Conservation (phyloP, 53 echinoderm and acorn worm genomes). For the Zoroaster sp. region DNA sequence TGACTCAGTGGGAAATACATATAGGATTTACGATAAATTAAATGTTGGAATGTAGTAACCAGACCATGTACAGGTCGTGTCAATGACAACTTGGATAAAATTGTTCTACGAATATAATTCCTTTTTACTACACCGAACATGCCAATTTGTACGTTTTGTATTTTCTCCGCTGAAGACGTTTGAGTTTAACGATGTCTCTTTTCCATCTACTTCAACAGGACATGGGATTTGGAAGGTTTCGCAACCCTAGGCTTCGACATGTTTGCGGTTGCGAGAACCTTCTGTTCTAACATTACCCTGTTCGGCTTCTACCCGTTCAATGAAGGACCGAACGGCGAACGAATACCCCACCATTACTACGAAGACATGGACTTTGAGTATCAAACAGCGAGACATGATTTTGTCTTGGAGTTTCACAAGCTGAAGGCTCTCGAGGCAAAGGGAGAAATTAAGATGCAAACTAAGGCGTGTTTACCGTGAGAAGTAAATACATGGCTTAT, state of each 20-base stretch:
- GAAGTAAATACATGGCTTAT: background rate
- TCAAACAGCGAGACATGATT: conserved; percentile 56
- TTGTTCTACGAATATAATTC: too few species aligned
- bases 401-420: conserved; percentile 32
- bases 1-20: too few species aligned
- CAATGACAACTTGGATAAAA: too few species aligned
- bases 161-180: too few species aligned
- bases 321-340: conserved; percentile 31
- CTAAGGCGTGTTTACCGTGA: conserved; percentile 34
- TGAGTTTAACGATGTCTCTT: too few species aligned
- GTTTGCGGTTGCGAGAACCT: conserved; percentile 60
- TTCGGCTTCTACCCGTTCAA: conserved; percentile 80
- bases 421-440: conserved; percentile 50
- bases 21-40: too few species aligned
- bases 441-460: conserved; percentile 68
- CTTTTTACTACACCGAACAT: too few species aligned
- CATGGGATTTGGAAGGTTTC: conserved; percentile 53
- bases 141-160: too few species aligned
- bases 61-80: too few species aligned
- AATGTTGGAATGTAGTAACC: too few species aligned
- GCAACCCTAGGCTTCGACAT: conserved; percentile 83
- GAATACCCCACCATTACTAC: conserved; percentile 73
- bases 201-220: conserved; percentile 42
- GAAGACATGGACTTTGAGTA: conserved; percentile 75
- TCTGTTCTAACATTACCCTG: conserved; percentile 73